These are phyloP conservation scores for Nephila pilipes DNA, from an alignment of 1,140 invertebrate genomes.

Conservation along the genomic window DNA sequence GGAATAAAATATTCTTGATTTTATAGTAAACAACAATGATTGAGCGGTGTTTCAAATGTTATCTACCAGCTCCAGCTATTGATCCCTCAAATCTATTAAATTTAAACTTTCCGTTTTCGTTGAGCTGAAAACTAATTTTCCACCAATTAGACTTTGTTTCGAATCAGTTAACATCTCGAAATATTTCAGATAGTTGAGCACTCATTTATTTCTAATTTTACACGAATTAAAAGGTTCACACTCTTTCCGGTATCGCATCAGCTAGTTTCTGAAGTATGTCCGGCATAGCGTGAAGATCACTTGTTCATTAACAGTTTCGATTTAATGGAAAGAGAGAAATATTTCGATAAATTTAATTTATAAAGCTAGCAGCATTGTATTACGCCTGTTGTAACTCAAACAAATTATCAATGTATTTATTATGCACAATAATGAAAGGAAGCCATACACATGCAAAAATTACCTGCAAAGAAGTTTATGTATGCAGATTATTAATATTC, in stretches of 20 bases:
- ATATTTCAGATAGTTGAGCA: background rate
- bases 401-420: too few relatives aligned
- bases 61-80: too few relatives aligned
- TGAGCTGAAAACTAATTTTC: constrained; percentile 8
- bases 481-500: too few relatives aligned
- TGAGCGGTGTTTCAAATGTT: too few relatives aligned
- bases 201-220: background rate
- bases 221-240: background rate
- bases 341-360: too few relatives aligned
- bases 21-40: too few relatives aligned
- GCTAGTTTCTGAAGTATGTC: background rate
- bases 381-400: too few relatives aligned
- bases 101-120: background rate
- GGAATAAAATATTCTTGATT: too few relatives aligned
- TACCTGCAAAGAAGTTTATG: too few relatives aligned
- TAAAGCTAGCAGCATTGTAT: too few relatives aligned
- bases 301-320: background rate
- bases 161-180: background rate
- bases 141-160: background rate
- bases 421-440: too few relatives aligned
- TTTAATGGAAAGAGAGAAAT: background rate
- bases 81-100: background rate
- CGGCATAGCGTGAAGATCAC: background rate
- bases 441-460: too few relatives aligned
- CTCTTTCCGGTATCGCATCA: background rate